These are phyloP conservation scores for Gasteruption jaculator DNA, from an alignment of 2,888 invertebrate species.

Conservation along the genomic window DNA sequence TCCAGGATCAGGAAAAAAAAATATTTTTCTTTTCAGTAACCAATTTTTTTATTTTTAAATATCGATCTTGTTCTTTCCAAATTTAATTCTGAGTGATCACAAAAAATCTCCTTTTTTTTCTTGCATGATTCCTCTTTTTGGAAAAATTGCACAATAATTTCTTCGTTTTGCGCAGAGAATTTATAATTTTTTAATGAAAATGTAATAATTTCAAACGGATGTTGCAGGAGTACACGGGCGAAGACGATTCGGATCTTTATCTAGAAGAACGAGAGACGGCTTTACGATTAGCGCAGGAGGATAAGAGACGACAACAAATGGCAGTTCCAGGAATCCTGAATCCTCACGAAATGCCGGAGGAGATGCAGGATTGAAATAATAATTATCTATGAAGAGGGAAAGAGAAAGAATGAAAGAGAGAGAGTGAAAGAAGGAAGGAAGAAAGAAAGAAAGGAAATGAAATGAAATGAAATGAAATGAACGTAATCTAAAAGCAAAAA, in stretches of 20 bases:
- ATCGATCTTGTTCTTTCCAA: too few relatives aligned
- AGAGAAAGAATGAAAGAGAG: too few relatives aligned
- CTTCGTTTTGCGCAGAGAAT: too few relatives aligned
- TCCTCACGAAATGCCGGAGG: conserved; percentile 92
- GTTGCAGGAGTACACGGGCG: conserved; percentile 96
- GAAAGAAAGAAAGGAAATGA: conserved; percentile 2
- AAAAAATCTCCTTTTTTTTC: conserved; percentile 9
- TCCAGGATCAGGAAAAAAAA: too few relatives aligned
- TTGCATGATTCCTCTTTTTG: conserved; percentile 5
- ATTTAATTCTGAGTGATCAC: conserved; percentile 7
- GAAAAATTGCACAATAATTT: conserved; percentile 3
- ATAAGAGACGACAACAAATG: conserved; percentile 88
- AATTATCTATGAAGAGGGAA: conserved; percentile 30
- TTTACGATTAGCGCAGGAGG: conserved; percentile 84
- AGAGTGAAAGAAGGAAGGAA: conserved; percentile 14
- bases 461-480: too few relatives aligned
- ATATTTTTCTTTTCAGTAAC: too few relatives aligned
- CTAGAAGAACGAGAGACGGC: conserved; percentile 93
- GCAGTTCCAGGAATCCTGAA: conserved; percentile 95
- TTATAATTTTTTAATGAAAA: conserved; percentile 9
- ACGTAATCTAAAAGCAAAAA: conserved; percentile 10
- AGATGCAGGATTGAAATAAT: conserved; percentile 78
- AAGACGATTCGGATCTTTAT: conserved; percentile 96
- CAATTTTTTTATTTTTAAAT: too few relatives aligned
- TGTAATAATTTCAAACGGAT: conserved; percentile 11